Conservation (phyloP, 2,797 vertebrate species). For the Enteromius viviparus region DNA sequence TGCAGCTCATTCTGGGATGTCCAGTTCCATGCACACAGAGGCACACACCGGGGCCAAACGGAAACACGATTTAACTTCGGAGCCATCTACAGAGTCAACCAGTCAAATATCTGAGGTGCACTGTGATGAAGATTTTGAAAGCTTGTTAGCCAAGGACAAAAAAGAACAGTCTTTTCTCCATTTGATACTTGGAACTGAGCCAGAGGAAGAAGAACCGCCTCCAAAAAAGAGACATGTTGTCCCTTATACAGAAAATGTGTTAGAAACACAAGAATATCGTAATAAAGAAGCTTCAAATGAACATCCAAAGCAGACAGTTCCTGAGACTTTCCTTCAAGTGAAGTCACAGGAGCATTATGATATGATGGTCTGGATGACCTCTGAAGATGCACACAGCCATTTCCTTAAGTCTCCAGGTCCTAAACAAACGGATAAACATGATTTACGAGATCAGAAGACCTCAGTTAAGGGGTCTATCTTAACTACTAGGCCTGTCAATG, state of each 20-base stretch:
- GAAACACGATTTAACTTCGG: constrained; percentile 44
- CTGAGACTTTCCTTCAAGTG: not conserved
- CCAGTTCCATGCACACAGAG: constrained; percentile 20
- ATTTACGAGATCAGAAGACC: constrained; percentile 40
- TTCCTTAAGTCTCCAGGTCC: not conserved
- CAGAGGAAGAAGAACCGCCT: constrained; percentile 61
- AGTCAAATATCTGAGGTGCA: not conserved
- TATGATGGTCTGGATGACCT: constrained; percentile 18
- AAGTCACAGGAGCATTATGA: constrained; percentile 34
- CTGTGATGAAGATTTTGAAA: constrained; percentile 22
- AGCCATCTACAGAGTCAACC: constrained; percentile 17
- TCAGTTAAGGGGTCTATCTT: constrained; percentile 63
- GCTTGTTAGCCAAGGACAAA: constrained; percentile 36
- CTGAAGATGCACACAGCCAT: not conserved
- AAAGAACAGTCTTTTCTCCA: constrained; percentile 59
- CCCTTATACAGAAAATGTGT: not conserved
- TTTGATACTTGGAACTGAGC: constrained; percentile 47
- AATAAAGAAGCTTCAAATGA: constrained; percentile 58
- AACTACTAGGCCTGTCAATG: constrained; percentile 38
- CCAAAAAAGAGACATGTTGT: constrained; percentile 61
- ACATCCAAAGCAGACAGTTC: constrained; percentile 1
- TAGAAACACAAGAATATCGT: constrained; percentile 51
- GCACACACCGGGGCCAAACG: constrained; percentile 60
- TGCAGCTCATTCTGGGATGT: constrained; percentile 9
- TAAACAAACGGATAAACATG: not conserved